These are phyloP conservation scores for Folsomia candida DNA, from an alignment of 2,888 invertebrate genomes.

Conservation along the genomic window DNA sequence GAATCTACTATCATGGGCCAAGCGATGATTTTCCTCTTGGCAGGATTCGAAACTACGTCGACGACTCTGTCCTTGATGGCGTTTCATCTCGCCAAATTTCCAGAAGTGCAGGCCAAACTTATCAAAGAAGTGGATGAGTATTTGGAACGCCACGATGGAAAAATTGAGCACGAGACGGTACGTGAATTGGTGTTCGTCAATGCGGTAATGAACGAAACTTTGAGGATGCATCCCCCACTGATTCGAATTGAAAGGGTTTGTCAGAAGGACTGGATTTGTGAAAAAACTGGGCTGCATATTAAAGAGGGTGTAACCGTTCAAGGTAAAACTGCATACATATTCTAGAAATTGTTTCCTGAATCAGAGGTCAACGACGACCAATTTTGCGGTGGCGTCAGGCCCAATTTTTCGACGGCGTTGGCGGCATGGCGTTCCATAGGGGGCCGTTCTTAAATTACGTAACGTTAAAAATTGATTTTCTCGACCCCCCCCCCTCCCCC, in stretches of 20 bases:
- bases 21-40: constrained; percentile 27
- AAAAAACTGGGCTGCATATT: constrained; percentile 21
- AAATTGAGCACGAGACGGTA: constrained; percentile 32
- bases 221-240: constrained; percentile 32
- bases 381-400: too few species aligned
- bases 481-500: too few species aligned
- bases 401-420: too few species aligned
- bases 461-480: too few species aligned
- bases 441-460: too few species aligned
- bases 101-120: constrained; percentile 19
- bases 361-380: too few species aligned
- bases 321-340: constrained; percentile 35
- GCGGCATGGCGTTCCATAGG: constrained; percentile 23
- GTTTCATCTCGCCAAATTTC: constrained; percentile 25
- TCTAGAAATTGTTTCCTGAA: too few species aligned
- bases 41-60: constrained; percentile 38
- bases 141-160: constrained; percentile 27
- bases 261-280: constrained; percentile 34
- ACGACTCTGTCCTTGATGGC: constrained; percentile 30
- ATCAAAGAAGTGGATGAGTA: constrained; percentile 30
- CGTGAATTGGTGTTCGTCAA: constrained; percentile 28
- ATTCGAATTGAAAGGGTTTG: constrained; percentile 34
- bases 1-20: constrained; percentile 32
- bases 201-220: constrained; percentile 36
- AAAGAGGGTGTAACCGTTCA: constrained; percentile 20